Evolutionary conservation across 2,888 invertebrate genomes (phyloP), one percentile per base, ranked within the genome.

Genomic region (Netelia melanura): DNA sequence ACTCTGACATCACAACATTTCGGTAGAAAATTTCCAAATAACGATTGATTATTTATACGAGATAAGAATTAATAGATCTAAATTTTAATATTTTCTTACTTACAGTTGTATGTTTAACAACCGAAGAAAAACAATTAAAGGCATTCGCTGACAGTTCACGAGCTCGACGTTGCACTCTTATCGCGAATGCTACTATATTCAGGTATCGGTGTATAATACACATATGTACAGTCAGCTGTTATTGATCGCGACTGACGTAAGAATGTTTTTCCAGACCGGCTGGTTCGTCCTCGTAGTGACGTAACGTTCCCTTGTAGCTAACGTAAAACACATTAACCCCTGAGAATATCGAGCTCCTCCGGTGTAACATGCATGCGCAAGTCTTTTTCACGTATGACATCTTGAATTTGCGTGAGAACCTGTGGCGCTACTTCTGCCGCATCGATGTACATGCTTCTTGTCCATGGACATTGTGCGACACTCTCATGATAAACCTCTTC

Each of bases 311-410:
- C 38, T 3, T 6, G 5, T 38, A 38, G 38, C 38, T 6, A 38
- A 38, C 38, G 38, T 38, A 38, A 38, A 38, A 38, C 0, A 6
- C 23, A 8, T 91, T 93, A 95, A 90, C 92, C 94, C 88, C 96
- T 94, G 56, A 97, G 91, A 82, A 96, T 95, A 86, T 96, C 95
- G 81, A 97, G 94, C 94, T 97, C 97, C 92, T 97, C 97, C 0
- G 96, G 96, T 64, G 97, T 95, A 64, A 97, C 96, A 93, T 97
- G 97, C 89, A 97, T 94, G 75, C 97, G 95, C 84, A 97, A 94
- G 91, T 96, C 96, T 90, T 97, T 97, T 91, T 97, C 97, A 75
- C 96, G 96, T 90, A 97, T 95, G 80, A 97, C 94, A 94, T 97
- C 97, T 90, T 96, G 96, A 87, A 97, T 95, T 94, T 96, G 96